phyloP scores from a whole-genome alignment of 2,797 vertebrate genomes.

The Chelon auratus region DNA sequence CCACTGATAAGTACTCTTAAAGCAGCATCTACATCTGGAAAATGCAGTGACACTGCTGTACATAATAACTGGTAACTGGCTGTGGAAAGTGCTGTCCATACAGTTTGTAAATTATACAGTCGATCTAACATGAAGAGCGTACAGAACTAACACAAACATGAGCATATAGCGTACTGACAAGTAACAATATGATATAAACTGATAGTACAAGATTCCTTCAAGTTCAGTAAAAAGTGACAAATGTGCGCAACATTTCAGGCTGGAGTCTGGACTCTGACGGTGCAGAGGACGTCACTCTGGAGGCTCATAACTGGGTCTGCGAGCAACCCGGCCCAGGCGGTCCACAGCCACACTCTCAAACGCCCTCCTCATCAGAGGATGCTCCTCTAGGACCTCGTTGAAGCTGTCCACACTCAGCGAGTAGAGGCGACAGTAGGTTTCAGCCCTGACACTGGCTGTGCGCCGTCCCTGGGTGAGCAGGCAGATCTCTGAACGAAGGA shows the following conservation, averaged over 20 bases:
- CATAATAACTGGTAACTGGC: too few relatives aligned
- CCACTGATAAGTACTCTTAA: slow-evolving; percentile 2
- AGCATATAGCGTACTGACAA: slow-evolving; percentile 13
- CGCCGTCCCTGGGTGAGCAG: slow-evolving; percentile 92
- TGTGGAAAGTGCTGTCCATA: background rate
- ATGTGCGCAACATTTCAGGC: background rate
- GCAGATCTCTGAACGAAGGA: slow-evolving; percentile 89
- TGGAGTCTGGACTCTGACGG: slow-evolving; percentile 2
- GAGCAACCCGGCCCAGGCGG: slow-evolving; percentile 87
- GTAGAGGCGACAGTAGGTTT: slow-evolving; percentile 97
- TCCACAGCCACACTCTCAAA: slow-evolving; percentile 95
- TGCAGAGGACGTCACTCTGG: slow-evolving; percentile 15
- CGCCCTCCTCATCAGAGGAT: slow-evolving; percentile 94
- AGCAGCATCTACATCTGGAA: slow-evolving; percentile 30
- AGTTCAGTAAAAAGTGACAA: background rate
- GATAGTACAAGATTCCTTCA: slow-evolving; percentile 17
- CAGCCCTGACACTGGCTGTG: slow-evolving; percentile 91
- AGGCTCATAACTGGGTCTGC: slow-evolving; percentile 75
- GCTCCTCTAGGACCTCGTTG: slow-evolving; percentile 95
- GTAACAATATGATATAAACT: slow-evolving; percentile 19
- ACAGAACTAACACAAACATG: slow-evolving; percentile 27
- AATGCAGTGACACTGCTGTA: background rate
- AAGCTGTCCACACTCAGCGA: slow-evolving; percentile 95
- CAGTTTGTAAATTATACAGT: slow-evolving; percentile 12
- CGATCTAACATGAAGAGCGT: background rate